These are phyloP conservation scores for Cremastinae sp. DNA, from an alignment of 2,888 invertebrate genomes.

Conservation along the genomic window DNA sequence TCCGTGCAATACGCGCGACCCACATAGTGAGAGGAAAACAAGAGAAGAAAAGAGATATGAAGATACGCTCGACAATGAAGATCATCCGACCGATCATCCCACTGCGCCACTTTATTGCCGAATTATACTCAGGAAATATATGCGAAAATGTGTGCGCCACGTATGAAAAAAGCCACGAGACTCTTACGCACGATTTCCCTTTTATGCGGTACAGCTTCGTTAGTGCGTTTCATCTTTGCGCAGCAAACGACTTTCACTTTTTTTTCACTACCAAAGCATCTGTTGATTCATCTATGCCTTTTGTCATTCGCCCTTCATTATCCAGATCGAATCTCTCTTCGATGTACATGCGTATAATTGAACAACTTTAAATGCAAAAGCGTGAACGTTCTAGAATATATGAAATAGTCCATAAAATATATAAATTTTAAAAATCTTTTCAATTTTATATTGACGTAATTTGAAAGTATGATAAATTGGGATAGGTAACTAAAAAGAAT, in stretches of 20 bases:
- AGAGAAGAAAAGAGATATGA: constrained; percentile 26
- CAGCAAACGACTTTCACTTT: constrained; percentile 54
- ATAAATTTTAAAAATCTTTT: not conserved
- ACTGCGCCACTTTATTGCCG: constrained; percentile 56
- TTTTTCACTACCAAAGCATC: constrained; percentile 8
- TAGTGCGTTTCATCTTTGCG: constrained; percentile 57
- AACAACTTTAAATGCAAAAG: too few relatives aligned
- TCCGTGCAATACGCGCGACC: constrained; percentile 51
- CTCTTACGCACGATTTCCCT: constrained; percentile 52
- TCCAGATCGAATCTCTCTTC: constrained; percentile 9
- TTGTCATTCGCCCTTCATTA: constrained; percentile 34
- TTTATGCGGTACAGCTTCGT: constrained; percentile 60
- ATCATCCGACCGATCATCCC: constrained; percentile 56
- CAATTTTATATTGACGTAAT: not conserved
- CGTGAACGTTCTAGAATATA: too few relatives aligned
- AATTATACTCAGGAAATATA: constrained; percentile 60
- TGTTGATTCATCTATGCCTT: constrained; percentile 19
- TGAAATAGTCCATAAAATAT: too few relatives aligned
- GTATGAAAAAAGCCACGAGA: constrained; percentile 28
- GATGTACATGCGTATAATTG: too few relatives aligned
- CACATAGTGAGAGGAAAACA: constrained; percentile 51
- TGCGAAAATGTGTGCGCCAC: constrained; percentile 20
- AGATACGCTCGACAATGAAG: constrained; percentile 58
- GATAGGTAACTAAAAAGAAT: constrained; percentile 3
- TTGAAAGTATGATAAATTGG: not conserved